Evolutionary conservation across 2,113 vertebrate genomes (phyloP).

Genomic region (Clarias macrocephalus): DNA sequence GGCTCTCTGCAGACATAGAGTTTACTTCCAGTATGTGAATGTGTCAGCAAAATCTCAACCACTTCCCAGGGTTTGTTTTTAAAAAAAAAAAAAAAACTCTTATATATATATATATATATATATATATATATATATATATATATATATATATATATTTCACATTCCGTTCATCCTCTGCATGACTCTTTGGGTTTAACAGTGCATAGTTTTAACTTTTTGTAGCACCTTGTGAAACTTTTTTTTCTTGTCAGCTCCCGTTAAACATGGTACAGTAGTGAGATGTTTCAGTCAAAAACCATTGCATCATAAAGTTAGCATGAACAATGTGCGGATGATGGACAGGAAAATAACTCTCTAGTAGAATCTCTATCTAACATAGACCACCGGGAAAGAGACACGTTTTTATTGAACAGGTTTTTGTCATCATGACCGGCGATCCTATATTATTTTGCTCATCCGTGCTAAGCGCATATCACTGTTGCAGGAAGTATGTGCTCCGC

Average conservation of each 20-base stretch:
- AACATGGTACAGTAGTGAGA: background rate
- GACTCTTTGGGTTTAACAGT: background rate
- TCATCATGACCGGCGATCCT: background rate
- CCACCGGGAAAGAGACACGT: background rate
- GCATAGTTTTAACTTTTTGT: background rate
- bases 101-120: too few relatives aligned
- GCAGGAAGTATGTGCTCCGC: constrained; percentile 13
- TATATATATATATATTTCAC: background rate
- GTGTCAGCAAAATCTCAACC: background rate
- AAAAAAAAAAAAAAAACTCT: background rate
- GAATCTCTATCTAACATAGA: background rate
- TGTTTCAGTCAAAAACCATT: background rate
- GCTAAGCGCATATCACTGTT: background rate
- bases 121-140: too few relatives aligned
- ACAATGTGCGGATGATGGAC: background rate
- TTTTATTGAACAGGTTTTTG: background rate
- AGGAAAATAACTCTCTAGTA: background rate
- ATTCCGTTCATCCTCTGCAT: background rate
- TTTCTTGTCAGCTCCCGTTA: background rate
- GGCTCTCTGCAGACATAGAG: background rate
- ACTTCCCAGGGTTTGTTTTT: background rate
- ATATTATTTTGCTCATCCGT: background rate
- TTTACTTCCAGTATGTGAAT: background rate
- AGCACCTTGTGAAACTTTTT: background rate
- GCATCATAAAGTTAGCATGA: background rate